These are phyloP conservation scores for Tortricodes alternella DNA, from an alignment of 2,888 invertebrate species.

Conservation along the genomic window DNA sequence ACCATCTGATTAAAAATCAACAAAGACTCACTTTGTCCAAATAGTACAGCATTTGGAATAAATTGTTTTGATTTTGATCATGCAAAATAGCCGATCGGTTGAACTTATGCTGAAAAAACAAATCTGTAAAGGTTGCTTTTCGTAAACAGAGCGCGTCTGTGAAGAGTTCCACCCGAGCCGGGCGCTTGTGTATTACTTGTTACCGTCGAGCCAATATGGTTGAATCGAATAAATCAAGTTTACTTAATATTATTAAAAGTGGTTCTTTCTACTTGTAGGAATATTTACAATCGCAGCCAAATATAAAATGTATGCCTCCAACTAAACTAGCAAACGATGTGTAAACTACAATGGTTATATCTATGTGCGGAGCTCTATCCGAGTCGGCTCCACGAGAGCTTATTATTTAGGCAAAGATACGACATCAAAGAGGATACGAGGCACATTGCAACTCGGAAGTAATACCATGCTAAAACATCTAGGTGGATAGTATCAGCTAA, in stretches of 20 bases:
- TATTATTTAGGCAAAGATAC: conserved; percentile 13
- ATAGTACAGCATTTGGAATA: conserved; percentile 25
- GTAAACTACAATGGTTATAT: too few species aligned
- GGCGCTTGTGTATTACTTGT: neutral
- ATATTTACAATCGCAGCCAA: neutral
- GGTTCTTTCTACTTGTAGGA: too few species aligned
- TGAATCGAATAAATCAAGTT: neutral
- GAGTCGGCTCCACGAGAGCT: neutral
- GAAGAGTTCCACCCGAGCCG: neutral
- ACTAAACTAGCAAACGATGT: too few species aligned
- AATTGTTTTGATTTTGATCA: conserved; percentile 28
- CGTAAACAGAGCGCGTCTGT: neutral
- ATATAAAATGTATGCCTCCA: neutral
- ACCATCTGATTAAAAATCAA: conserved; percentile 27
- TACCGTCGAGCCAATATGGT: neutral
- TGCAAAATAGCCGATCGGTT: conserved; percentile 20
- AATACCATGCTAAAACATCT: conserved; percentile 13
- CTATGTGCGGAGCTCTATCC: neutral
- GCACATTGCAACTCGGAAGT: conserved; percentile 20
- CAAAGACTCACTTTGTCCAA: conserved; percentile 16
- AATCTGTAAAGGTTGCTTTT: conserved; percentile 8
- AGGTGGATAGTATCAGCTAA: neutral
- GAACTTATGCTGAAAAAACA: conserved; percentile 18
- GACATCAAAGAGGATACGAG: conserved; percentile 17
- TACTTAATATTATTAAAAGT: too few species aligned